A percentile compares a stretch with the other conserved stretches of the same genome.
These are phyloP conservation scores for Lepidostoma basale DNA, from an alignment of 1,140 invertebrate genomes.

Conservation along the genomic window DNA sequence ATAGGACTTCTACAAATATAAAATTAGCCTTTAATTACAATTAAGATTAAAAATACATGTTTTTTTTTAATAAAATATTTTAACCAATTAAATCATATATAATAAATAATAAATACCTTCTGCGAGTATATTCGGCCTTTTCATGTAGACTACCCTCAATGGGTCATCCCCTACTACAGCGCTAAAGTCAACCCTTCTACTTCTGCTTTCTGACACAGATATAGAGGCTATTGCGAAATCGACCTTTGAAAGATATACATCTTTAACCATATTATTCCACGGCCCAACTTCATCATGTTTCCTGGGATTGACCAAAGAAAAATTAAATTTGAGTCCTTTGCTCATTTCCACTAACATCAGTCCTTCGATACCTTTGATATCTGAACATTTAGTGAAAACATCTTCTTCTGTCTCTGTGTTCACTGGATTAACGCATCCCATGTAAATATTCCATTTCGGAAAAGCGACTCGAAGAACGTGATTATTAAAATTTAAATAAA, in stretches of 20 bases:
- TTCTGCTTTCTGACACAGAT: constrained; percentile 20
- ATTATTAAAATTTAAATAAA: constrained; percentile 20
- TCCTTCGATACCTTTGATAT: constrained; percentile 25
- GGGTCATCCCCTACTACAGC: constrained; percentile 32
- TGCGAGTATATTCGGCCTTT: constrained; percentile 9
- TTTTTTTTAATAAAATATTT: too few relatives aligned
- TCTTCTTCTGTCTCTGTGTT: not conserved
- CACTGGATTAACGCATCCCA: constrained; percentile 15
- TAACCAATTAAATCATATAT: too few relatives aligned
- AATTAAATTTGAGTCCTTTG: constrained; percentile 30
- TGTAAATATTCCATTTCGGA: not conserved
- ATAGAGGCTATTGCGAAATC: constrained; percentile 40
- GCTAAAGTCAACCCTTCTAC: constrained; percentile 25
- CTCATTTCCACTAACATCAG: constrained; percentile 19
- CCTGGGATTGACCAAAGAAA: constrained; percentile 18
- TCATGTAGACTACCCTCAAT: constrained; percentile 26
- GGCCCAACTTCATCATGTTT: constrained; percentile 1
- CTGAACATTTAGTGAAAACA: constrained; percentile 1
- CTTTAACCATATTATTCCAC: constrained; percentile 33
- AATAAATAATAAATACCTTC: too few relatives aligned
- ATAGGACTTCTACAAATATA: too few relatives aligned
- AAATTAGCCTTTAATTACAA: too few relatives aligned
- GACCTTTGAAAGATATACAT: constrained; percentile 22
- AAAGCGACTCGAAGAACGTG: constrained; percentile 33
- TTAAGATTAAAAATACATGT: too few relatives aligned